Evolutionary conservation across 2,888 invertebrate genomes (phyloP), one percentile per base, ranked within the genome.

Genomic region (Deroplatys truncata): DNA sequence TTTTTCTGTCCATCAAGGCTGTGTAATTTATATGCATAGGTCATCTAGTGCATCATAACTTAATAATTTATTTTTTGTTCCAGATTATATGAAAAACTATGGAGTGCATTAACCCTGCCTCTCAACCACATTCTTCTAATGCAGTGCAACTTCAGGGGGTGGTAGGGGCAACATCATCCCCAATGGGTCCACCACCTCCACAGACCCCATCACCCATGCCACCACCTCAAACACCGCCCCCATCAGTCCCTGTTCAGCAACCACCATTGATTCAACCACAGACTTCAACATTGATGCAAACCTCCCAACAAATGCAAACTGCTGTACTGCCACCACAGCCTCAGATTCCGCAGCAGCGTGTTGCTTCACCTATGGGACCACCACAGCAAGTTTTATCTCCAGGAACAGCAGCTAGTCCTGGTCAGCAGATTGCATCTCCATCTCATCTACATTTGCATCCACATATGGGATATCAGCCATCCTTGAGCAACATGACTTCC

Each of bases 231-330:
- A 86, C 90, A 49, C 90, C 86, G 5, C 88, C 90, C 9, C 89
- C 89, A 13, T 91, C 91, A 88, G 90, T 87, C 1, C 90, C 90
- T 7, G 90, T 91, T 35, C 91, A 91, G 35, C 91, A 88, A 89
- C 88, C 0, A 90, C 90, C 7, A 90, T 91, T 35, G 91, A 91
- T 91, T 29, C 91, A 91, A 29, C 91, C 91, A 4, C 92, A 91
- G 83, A 89, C 91, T n/a, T 91, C 91, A 16, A 91, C 86, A 20
- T 20, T 86, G 43, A 28, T 86, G n/a, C 82, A 31, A 82, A 28
- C 28, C 2, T 86, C 82, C 28, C 89, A 85, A 29, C 85, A 28
- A 13, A 31, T 43, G 85, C 43, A 31, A 28, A 4, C 85, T 28
- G 16, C 35, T 43, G 43, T 43, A 85, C 88, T 5, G 31, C 49